A percentile compares a stretch with the other conserved stretches of the same genome.
Conservation (phyloP, 2,888 invertebrate species). For the Sarcophaga carnaria region DNA sequence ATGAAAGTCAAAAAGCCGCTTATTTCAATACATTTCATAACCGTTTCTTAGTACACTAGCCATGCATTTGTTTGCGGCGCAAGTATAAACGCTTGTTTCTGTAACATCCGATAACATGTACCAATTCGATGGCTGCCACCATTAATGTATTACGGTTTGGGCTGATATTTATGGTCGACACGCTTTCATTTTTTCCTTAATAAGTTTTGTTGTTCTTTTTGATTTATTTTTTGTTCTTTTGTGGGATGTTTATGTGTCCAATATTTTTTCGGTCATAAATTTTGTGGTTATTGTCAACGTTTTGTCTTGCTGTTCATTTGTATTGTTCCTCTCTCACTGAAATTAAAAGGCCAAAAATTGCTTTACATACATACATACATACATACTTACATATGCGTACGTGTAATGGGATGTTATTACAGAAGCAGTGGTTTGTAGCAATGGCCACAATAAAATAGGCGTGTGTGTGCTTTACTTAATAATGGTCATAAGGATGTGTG, state of each 20-base stretch:
- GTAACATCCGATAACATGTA: constrained; percentile 38
- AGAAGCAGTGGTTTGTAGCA: constrained; percentile 10
- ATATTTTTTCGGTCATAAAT: constrained; percentile 53
- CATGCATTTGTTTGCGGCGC: background rate
- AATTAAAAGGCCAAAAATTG: constrained; percentile 10
- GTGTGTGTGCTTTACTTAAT: constrained; percentile 33
- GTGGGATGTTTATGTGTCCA: constrained; percentile 6
- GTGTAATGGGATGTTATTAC: constrained; percentile 31
- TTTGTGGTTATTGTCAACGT: constrained; percentile 58
- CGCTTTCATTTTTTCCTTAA: constrained; percentile 30
- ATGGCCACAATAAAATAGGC: constrained; percentile 45
- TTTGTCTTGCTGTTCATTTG: constrained; percentile 51
- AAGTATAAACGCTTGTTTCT: background rate
- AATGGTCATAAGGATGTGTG: constrained; percentile 50
- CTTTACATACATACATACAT: no score
- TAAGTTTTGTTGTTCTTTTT: background rate
- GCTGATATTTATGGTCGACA: constrained; percentile 48
- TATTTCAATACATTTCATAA: constrained; percentile 6
- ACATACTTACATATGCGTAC: background rate
- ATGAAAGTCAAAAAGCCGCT: constrained; percentile 21
- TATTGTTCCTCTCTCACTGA: no score
- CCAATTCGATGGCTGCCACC: background rate
- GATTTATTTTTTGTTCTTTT: background rate
- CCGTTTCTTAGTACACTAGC: background rate
- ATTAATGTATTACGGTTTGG: constrained; percentile 29